Conservation (phyloP, 2,888 invertebrate genomes). For the Amaurobius ferox region DNA sequence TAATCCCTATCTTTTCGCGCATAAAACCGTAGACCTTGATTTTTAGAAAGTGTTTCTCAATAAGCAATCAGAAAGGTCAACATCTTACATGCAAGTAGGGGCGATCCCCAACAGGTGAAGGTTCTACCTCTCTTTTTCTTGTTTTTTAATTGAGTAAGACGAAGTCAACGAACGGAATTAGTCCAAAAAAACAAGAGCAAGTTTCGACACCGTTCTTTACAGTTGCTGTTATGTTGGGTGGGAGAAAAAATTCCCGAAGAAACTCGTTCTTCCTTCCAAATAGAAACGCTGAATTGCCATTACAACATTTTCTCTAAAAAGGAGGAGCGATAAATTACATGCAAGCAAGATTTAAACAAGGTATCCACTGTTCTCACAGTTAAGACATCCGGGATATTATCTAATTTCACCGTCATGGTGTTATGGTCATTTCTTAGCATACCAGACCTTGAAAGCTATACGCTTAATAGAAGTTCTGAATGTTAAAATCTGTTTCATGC, state of each 20-base stretch:
- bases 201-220: slow-evolving; percentile 48
- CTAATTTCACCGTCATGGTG: no score
- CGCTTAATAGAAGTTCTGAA: no score
- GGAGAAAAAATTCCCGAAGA: neutral
- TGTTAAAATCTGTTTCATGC: no score
- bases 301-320: neutral
- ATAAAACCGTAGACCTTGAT: slow-evolving; percentile 38
- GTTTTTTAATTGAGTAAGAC: slow-evolving; percentile 25
- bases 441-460: no score
- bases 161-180: slow-evolving; percentile 61
- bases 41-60: slow-evolving; percentile 45
- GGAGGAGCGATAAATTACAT: neutral
- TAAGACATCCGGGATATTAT: slow-evolving; percentile 8
- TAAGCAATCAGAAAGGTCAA: slow-evolving; percentile 61
- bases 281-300: neutral
- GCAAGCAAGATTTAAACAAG: neutral
- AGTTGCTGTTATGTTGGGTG: slow-evolving; percentile 17
- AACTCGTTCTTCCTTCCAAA: neutral
- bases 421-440: no score
- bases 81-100: slow-evolving; percentile 29
- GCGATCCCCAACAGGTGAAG: slow-evolving; percentile 47
- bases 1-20: neutral
- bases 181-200: neutral
- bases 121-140: slow-evolving; percentile 37
- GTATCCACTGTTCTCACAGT: neutral